Evolutionary conservation across 2,113 vertebrate species (phyloP).

Genomic region (cat (Felis catus)): DNA sequence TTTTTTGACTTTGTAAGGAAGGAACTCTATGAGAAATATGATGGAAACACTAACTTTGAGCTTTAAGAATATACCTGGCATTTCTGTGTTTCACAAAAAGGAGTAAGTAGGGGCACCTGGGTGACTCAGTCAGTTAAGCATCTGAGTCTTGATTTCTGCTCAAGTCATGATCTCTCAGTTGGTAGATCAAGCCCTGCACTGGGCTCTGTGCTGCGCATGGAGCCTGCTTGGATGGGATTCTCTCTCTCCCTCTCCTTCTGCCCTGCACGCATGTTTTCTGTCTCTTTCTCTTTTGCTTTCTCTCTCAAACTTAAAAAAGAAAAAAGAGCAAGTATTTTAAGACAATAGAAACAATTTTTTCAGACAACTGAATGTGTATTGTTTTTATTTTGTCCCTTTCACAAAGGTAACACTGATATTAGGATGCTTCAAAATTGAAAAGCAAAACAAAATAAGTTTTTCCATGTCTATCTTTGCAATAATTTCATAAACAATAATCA

Average conservation of each 20-base stretch:
- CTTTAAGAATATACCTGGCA: not conserved
- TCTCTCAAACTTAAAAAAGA: too few species aligned
- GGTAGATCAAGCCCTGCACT: too few species aligned
- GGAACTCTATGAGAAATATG: not conserved
- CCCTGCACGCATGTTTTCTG: too few species aligned
- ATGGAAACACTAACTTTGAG: not conserved
- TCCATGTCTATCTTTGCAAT: not conserved
- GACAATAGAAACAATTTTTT: not conserved
- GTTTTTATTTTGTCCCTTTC: conserved; percentile 14
- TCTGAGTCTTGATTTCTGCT: too few species aligned
- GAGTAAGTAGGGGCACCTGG: not conserved
- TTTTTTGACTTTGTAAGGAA: not conserved
- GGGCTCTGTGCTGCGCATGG: too few species aligned
- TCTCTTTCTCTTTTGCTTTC: too few species aligned
- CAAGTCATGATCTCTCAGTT: too few species aligned
- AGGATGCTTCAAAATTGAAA: not conserved
- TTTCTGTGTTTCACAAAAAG: not conserved
- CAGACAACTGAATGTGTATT: not conserved
- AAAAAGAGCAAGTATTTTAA: not conserved
- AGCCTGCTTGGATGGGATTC: too few species aligned
- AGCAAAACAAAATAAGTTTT: not conserved
- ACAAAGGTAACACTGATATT: not conserved
- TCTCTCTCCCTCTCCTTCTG: too few species aligned
- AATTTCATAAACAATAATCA: not conserved
- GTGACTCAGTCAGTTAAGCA: too few species aligned